Conservation (phyloP, 1,140 invertebrate species). For the Trinorchestia longiramus region DNA sequence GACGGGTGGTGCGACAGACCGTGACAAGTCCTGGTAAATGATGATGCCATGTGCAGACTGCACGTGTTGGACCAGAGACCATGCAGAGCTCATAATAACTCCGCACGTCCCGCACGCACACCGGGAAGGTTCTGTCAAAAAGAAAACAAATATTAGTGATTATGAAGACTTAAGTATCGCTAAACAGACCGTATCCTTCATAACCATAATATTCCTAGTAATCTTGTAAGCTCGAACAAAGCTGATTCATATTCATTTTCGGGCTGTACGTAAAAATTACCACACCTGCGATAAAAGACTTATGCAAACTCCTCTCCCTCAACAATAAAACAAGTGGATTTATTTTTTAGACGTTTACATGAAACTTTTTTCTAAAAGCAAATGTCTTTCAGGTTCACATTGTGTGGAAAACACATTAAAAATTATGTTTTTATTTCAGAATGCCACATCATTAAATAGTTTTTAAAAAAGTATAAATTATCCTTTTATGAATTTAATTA, state of each 20-base stretch:
- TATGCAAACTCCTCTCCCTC: no score
- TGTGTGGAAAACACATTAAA: no score
- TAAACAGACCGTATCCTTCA: no score
- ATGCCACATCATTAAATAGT: no score
- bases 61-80: slow-evolving; percentile 93
- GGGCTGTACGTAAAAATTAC: neutral
- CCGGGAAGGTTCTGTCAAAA: slow-evolving; percentile 91
- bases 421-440: no score
- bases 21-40: slow-evolving; percentile 82
- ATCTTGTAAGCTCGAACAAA: neutral
- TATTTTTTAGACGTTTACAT: no score
- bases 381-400: no score
- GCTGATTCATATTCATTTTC: neutral
- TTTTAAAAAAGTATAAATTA: no score
- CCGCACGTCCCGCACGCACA: slow-evolving; percentile 96
- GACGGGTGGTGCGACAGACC: slow-evolving; percentile 70
- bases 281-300: neutral
- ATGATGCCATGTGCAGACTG: slow-evolving; percentile 93
- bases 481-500: no score
- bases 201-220: neutral
- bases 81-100: slow-evolving; percentile 88
- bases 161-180: neutral
- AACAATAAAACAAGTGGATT: no score
- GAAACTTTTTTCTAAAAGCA: no score
- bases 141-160: slow-evolving; percentile 61